These are phyloP conservation scores for Aphidoletes aphidimyza DNA, from an alignment of 2,888 invertebrate species.

Conservation along the genomic window DNA sequence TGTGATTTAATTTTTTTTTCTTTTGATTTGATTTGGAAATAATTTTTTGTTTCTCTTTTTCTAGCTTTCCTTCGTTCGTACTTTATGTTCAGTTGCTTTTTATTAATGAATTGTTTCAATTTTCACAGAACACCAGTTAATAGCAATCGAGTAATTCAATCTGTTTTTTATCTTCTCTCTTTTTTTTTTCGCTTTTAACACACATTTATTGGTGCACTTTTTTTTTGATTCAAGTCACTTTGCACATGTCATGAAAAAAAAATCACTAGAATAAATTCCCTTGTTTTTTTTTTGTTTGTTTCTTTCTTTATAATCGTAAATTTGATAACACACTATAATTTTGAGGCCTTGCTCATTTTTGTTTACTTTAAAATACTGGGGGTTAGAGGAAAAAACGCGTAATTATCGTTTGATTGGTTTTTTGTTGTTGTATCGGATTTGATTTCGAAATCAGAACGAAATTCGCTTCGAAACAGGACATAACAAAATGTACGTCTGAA, in stretches of 20 bases:
- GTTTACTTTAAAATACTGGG: not conserved
- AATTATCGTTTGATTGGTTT: not conserved
- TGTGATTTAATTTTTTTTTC: not conserved
- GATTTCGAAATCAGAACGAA: constrained; percentile 7
- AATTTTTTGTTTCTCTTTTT: not conserved
- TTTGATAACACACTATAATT: not conserved
- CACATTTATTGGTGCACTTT: not conserved
- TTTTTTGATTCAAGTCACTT: not conserved
- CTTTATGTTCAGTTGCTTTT: not conserved
- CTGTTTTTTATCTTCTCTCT: not conserved
- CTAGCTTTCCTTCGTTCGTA: not conserved
- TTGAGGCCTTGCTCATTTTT: not conserved
- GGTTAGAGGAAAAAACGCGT: not conserved
- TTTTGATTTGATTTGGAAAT: not conserved
- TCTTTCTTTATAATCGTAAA: not conserved
- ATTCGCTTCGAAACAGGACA: constrained; percentile 44
- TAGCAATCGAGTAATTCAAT: not conserved
- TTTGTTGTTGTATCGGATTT: not conserved
- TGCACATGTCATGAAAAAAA: not conserved
- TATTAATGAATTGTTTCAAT: not conserved
- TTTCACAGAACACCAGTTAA: not conserved
- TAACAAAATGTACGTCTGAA: constrained; percentile 46
- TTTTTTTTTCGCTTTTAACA: not conserved
- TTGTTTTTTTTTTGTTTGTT: not conserved
- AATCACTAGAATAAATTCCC: not conserved